Percentiles rank a stretch among this genome's conserved stretches.
Evolutionary conservation across 2,888 invertebrate species (phyloP).

Genomic region (Hirtodrosophila alboralis): DNA sequence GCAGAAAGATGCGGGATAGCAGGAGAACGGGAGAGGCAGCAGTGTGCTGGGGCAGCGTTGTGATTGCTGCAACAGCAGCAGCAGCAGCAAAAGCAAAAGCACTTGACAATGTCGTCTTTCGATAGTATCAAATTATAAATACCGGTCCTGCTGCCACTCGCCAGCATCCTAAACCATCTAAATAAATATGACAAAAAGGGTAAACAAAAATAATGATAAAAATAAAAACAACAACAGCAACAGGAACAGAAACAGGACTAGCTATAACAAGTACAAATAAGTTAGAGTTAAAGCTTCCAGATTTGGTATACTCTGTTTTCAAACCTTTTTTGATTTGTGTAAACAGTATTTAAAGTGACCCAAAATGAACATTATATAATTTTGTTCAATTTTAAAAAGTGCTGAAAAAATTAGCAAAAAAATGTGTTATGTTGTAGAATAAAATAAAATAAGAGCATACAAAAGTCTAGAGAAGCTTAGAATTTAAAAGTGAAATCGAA

Average conservation of each 20-base stretch:
- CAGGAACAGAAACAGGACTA: conserved; percentile 1
- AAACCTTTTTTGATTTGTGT: no score
- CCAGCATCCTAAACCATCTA: conserved; percentile 12
- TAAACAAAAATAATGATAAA: conserved; percentile 17
- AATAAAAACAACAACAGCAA: conserved; percentile 3
- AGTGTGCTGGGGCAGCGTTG: conserved; percentile 32
- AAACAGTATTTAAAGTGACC: no score
- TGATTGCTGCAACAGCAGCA: conserved; percentile 44
- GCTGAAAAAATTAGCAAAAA: no score
- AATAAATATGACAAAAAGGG: conserved; percentile 21
- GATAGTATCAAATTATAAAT: conserved; percentile 66
- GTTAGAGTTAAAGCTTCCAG: no score
- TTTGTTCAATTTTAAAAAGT: no score
- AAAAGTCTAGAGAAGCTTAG: no score
- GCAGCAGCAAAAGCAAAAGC: conserved; percentile 23
- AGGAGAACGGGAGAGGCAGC: background rate
- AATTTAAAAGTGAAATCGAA: no score
- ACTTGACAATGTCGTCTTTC: conserved; percentile 38
- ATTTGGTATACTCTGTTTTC: no score
- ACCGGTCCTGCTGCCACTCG: conserved; percentile 16
- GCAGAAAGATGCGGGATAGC: no score
- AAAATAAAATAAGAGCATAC: no score
- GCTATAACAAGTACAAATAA: conserved; percentile 2
- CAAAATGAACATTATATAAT: no score
- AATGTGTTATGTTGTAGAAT: no score